Base-by-base conservation (phyloP, 2,797 vertebrate genomes). In the Cryptoprocta ferox region DNA sequence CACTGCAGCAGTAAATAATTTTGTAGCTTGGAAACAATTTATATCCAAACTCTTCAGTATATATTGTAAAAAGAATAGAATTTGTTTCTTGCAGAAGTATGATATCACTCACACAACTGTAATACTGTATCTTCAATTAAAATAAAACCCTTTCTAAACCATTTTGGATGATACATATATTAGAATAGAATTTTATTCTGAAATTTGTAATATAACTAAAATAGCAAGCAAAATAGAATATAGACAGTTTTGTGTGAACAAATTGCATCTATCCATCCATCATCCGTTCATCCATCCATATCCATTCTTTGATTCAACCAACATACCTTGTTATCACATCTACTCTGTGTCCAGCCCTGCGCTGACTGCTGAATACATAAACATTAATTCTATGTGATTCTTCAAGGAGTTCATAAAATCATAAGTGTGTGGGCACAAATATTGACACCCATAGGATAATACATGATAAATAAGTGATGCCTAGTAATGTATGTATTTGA, bases 21-120 rank as follows among this genome's bases (percentile, higher is more conserved):
- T 80, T 83, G 91, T 93, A 91, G 56, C 63, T 95, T 94, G 32
- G 89, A 96, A 96, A 97, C 53, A 97, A 94, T 93, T 91, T 73
- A 93, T 89, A 91, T 97, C 82, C 45, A 97, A 97, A 96, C 21
- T 66, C 66, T 91, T 89, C 50, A 70, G 65, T 75, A 63, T 83
- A 82, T 71, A 91, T 91, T 45, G 90, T 81, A 14, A 71, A 93
- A 86, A 81, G 39, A 89, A 89, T 30, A 94, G 37, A 96, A 88
- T 86, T 35, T 86, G 16, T 79, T 48, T 94, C 83, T 82, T 78
- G 15, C 18, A 59, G 75, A 89, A 3, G 21, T 73, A 0, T 70
- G 59, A 59, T 65, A 92, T 35, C 63, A 68, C 56, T 80, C 71
- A 92, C 8, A 70, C n/a, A 71, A 85, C n/a, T 42, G 1, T 75